These are phyloP conservation scores for Clarias laeviceps DNA, from an alignment of 2,797 vertebrate genomes.

Conservation along the genomic window DNA sequence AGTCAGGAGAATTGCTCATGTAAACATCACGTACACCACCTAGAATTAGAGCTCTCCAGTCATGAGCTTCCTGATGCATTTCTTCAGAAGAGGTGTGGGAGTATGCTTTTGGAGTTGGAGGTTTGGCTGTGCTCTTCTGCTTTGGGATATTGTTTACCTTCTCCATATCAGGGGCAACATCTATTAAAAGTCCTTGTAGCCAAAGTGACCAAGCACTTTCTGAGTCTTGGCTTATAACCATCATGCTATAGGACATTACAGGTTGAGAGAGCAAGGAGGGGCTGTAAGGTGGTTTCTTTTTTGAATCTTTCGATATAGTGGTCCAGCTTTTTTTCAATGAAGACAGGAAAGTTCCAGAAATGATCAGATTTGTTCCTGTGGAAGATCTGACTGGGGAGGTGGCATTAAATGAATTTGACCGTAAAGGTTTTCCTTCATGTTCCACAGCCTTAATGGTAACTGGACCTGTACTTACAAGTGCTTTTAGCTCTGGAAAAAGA, in stretches of 20 bases:
- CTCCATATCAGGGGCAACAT: neutral
- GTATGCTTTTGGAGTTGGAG: neutral
- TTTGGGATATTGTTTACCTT: neutral
- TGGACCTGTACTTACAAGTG: constrained; percentile 60
- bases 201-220: constrained; percentile 56
- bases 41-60: neutral
- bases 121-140: neutral
- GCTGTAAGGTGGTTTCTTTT: neutral
- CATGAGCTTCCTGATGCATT: neutral
- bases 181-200: constrained; percentile 55
- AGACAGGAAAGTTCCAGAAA: neutral
- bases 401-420: neutral
- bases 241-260: neutral
- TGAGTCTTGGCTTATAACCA: constrained; percentile 55
- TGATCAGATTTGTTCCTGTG: neutral
- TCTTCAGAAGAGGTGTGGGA: neutral
- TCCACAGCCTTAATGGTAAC: constrained; percentile 56
- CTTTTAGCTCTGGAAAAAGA: constrained; percentile 58
- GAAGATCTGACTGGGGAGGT: neutral
- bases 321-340: neutral
- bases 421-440: neutral
- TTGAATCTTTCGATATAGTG: neutral
- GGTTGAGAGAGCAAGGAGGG: constrained; percentile 1
- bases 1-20: neutral
- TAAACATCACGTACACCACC: neutral